Conservation (phyloP, 2,797 vertebrate genomes). For the Tachyglossus aculeatus region DNA sequence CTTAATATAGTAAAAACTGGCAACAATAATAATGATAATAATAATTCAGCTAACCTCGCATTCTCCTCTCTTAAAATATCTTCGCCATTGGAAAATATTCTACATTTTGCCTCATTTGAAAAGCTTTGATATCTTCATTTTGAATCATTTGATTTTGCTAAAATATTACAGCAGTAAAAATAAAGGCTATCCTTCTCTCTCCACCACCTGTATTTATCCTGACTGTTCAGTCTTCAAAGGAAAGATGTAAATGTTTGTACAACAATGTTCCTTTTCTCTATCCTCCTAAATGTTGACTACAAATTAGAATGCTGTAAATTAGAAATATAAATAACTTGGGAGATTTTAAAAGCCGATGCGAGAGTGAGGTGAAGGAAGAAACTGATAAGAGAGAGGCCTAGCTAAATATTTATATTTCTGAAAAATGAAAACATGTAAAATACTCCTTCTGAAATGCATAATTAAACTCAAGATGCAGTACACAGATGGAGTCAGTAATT, state of each 20-base stretch:
- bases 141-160: no score
- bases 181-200: background rate
- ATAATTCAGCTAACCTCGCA: background rate
- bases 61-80: no score
- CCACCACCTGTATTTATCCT: no score
- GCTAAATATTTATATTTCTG: constrained; percentile 58
- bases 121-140: no score
- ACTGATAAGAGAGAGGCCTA: constrained; percentile 51
- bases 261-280: background rate
- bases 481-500: constrained; percentile 61
- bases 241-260: background rate
- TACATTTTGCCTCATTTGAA: no score
- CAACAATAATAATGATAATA: background rate
- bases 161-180: background rate
- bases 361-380: constrained; percentile 41
- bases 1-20: no score
- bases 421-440: constrained; percentile 54
- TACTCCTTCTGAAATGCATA: constrained; percentile 54
- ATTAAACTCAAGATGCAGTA: constrained; percentile 51
- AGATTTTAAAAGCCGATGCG: constrained; percentile 47
- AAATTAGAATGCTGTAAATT: constrained; percentile 19
- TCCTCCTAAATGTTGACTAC: constrained; percentile 1
- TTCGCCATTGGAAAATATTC: background rate
- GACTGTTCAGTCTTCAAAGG: background rate
- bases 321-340: constrained; percentile 47